phyloP scores from a whole-genome alignment of 2,113 vertebrate genomes.

The Chrysemys picta region DNA sequence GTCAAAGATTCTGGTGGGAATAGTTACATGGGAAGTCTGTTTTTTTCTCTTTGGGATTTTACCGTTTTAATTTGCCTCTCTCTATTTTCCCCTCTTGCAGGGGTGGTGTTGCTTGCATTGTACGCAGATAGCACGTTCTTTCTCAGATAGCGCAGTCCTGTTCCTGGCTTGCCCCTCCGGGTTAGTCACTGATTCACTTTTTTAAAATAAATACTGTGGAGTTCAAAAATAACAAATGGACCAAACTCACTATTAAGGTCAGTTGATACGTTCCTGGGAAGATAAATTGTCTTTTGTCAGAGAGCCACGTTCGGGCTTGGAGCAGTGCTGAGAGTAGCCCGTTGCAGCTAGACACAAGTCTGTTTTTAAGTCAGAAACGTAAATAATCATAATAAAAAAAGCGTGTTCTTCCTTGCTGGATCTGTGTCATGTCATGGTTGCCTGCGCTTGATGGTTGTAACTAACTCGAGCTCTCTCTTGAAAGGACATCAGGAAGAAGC shows the following conservation, averaged over 20 bases:
- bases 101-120: fast-evolving
- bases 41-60: slow-evolving; percentile 62
- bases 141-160: not conserved
- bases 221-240: not conserved
- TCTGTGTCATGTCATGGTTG: not conserved
- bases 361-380: not conserved
- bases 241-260: not conserved
- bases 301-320: not conserved
- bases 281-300: not conserved
- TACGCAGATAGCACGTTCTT: not conserved
- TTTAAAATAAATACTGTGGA: not conserved
- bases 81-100: slow-evolving; percentile 4
- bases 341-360: not conserved
- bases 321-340: not conserved
- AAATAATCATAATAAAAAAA: not conserved
- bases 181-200: not conserved
- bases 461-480: not conserved
- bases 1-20: slow-evolving; percentile 21
- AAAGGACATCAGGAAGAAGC: not conserved
- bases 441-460: not conserved
- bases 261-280: not conserved
- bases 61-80: slow-evolving; percentile 61
- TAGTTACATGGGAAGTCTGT: slow-evolving; percentile 15
- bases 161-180: not conserved
- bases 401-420: not conserved